phyloP scores from a whole-genome alignment of 2,888 invertebrate species.

The Napeogenes inachia region DNA sequence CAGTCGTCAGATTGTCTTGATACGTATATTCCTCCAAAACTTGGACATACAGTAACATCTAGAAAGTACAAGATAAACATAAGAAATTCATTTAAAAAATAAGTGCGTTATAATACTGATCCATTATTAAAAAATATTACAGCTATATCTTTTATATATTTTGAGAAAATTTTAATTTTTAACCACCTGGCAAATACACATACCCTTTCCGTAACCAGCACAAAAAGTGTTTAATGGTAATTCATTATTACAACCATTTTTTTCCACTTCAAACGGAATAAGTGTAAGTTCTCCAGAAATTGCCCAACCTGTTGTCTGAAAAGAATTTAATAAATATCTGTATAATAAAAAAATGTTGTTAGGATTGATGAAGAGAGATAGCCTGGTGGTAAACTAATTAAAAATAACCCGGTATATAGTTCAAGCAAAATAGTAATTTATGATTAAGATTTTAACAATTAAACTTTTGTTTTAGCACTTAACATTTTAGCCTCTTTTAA shows the following conservation, averaged over 20 bases:
- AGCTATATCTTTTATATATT: not conserved
- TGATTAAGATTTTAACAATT: too few relatives aligned
- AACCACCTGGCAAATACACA: constrained; percentile 21
- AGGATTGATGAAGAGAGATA: too few relatives aligned
- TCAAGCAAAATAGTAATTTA: too few relatives aligned
- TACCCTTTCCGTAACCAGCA: constrained; percentile 53
- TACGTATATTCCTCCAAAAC: constrained; percentile 56
- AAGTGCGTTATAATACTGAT: not conserved
- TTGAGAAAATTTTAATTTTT: not conserved
- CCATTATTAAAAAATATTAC: too few relatives aligned
- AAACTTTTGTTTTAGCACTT: too few relatives aligned
- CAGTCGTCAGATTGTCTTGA: constrained; percentile 39
- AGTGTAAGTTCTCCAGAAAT: constrained; percentile 46
- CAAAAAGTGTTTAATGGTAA: constrained; percentile 45
- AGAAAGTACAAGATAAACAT: constrained; percentile 29
- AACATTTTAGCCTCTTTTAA: too few relatives aligned
- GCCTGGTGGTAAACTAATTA: too few relatives aligned
- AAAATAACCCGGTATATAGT: too few relatives aligned
- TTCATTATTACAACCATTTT: constrained; percentile 35
- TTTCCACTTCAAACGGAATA: constrained; percentile 45
- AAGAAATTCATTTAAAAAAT: constrained; percentile 9
- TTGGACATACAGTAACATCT: constrained; percentile 62
- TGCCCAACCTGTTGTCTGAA: constrained; percentile 64
- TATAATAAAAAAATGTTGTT: too few relatives aligned
- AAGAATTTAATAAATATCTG: constrained; percentile 4